Conservation (phyloP, 2,888 invertebrate species). For the Drosophila mayaguana region DNA sequence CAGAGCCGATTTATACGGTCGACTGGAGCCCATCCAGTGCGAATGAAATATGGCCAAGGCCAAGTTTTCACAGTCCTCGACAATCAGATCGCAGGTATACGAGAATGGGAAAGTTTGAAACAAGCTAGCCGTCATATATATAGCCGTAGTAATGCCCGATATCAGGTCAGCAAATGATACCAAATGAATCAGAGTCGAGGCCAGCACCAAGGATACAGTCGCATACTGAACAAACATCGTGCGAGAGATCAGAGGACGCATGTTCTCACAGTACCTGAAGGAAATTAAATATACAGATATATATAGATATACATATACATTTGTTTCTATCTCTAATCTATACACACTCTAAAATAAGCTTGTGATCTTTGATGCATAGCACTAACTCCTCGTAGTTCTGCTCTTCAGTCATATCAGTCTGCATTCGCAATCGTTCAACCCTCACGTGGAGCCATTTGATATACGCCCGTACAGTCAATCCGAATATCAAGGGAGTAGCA, state of each 20-base stretch:
- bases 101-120: conserved; percentile 44
- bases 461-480: conserved; percentile 31
- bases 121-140: conserved; percentile 20
- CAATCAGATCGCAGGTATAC: conserved; percentile 38
- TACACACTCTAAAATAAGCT: conserved; percentile 38
- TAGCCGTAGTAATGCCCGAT: conserved; percentile 19
- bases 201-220: conserved; percentile 31
- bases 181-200: conserved; percentile 33
- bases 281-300: not conserved
- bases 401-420: not conserved
- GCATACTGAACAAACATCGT: conserved; percentile 37
- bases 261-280: conserved; percentile 35
- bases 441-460: conserved; percentile 27
- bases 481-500: conserved; percentile 30
- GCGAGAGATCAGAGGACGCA: conserved; percentile 41
- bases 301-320: not conserved
- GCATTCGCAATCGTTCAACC: conserved; percentile 11
- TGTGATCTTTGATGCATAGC: conserved; percentile 42
- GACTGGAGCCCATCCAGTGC: conserved; percentile 36
- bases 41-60: conserved; percentile 39
- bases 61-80: conserved; percentile 25
- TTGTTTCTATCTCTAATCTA: no score
- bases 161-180: conserved; percentile 28
- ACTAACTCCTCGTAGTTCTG: conserved; percentile 36
- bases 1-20: conserved; percentile 27